Base-by-base conservation (phyloP, 2,797 vertebrate species). In the Eulemur albifrons region DNA sequence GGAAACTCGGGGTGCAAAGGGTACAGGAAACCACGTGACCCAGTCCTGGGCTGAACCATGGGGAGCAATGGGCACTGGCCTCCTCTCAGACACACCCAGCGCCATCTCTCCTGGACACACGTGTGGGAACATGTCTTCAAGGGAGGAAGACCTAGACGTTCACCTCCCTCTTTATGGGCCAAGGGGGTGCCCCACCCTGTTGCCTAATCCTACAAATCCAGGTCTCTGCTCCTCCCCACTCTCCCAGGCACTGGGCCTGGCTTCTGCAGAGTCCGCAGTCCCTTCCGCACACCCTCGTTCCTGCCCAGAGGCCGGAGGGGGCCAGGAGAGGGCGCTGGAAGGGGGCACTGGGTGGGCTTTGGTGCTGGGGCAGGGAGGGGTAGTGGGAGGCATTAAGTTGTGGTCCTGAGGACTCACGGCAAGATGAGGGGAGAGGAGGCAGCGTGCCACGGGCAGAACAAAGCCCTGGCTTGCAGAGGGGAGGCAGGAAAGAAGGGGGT, bases 331-430 rank as follows among this genome's bases (percentile, higher is more conserved):
- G 43, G 21, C 23, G 1, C 21, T 45, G 59, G 40, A 12, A 10
- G n/a, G 17, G n/a, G 23, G n/a, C 15, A 9, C 32, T 9, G 21
- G 54, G 12, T 0, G 0, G n/a, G 38, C 17, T 43, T 70, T 84
- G 85, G 72, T 20, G 10, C 35, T 6, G 35, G 48, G 54, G 17
- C 50, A 30, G 27, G 10, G 23, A 6, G 30, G 1, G 5, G 14
- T 1, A 0, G 6, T 32, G 17, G n/a, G 54, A 50, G 35, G 65
- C 40, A 35, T 63, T 67, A 65, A 52, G 27, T 25, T 63, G 17
- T 30, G 12, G 48, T 70, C n/a, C 52, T 80, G 27, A 17, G 38
- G 27, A 40, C 14, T 82, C 67, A 48, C 21, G 20, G 32, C 10
- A n/a, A 65, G 75, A 30, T 18, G 4, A 5, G 23, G 52, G 10